Evolutionary conservation across 64 coral and sea anemone genomes (phyloP).

Genomic region (Stylophora pistillata): DNA sequence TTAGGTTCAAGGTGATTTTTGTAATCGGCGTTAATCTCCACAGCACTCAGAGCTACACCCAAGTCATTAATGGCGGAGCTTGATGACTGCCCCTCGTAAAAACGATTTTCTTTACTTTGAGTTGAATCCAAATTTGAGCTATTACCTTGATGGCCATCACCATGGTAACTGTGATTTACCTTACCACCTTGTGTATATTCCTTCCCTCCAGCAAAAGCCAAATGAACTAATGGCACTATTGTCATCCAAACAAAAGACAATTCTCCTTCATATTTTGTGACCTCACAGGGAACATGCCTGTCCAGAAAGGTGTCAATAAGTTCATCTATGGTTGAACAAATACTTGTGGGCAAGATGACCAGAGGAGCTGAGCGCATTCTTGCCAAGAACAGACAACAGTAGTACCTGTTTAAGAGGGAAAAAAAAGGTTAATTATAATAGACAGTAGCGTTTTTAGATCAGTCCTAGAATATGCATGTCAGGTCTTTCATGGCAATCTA

Average conservation of each 20-base stretch:
- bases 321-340: constrained; percentile 38
- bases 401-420: constrained; percentile 49
- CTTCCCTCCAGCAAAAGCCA: constrained; percentile 46
- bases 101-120: no score
- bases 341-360: constrained; percentile 24
- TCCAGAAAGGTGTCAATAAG: constrained; percentile 50
- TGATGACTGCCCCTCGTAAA: no score
- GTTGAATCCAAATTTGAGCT: no score
- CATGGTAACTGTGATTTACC: background rate
- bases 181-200: background rate
- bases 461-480: no score
- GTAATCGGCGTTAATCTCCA: no score
- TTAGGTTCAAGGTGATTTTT: no score
- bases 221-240: constrained; percentile 33
- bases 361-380: constrained; percentile 60
- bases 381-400: constrained; percentile 68
- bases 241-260: constrained; percentile 36
- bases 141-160: background rate
- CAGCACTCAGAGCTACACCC: no score
- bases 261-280: constrained; percentile 43
- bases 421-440: no score
- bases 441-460: no score
- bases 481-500: no score
- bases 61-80: no score
- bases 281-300: constrained; percentile 36